phyloP scores from a whole-genome alignment of 2,888 invertebrate species.

The Bibio marci region DNA sequence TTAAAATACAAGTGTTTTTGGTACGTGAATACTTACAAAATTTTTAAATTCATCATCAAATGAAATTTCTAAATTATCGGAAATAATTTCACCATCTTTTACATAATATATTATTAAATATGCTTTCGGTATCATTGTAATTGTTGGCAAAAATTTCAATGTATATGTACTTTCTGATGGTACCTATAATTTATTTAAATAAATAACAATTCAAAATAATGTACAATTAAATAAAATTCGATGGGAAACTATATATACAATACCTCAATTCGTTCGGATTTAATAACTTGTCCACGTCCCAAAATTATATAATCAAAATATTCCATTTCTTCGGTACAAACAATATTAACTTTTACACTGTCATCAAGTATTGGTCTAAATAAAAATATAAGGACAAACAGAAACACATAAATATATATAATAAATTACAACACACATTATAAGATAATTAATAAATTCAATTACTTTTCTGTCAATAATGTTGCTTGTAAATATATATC shows the following conservation, averaged over 20 bases:
- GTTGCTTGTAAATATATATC: not conserved
- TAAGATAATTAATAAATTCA: no score
- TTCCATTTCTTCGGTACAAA: slow-evolving; percentile 55
- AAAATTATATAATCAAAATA: slow-evolving; percentile 61
- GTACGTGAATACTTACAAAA: slow-evolving; percentile 37
- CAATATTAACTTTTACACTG: slow-evolving; percentile 54
- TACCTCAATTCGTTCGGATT: slow-evolving; percentile 51
- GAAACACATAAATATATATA: no score
- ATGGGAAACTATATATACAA: no score
- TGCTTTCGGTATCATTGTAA: slow-evolving; percentile 70
- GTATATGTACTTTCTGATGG: slow-evolving; percentile 34
- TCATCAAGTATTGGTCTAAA: slow-evolving; percentile 40
- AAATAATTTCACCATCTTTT: slow-evolving; percentile 59
- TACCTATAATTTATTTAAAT: no score
- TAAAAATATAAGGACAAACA: slow-evolving; percentile 14
- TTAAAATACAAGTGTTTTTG: no score
- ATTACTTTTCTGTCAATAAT: no score
- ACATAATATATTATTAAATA: slow-evolving; percentile 67
- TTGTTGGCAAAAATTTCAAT: slow-evolving; percentile 53
- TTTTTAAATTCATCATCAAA: slow-evolving; percentile 64
- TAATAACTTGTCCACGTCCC: slow-evolving; percentile 70
- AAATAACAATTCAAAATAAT: no score
- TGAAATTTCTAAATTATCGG: slow-evolving; percentile 67
- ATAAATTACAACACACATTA: no score
- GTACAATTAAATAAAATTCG: no score